Conservation (phyloP, 2,888 invertebrate species). For the Pimpla rufipes region DNA sequence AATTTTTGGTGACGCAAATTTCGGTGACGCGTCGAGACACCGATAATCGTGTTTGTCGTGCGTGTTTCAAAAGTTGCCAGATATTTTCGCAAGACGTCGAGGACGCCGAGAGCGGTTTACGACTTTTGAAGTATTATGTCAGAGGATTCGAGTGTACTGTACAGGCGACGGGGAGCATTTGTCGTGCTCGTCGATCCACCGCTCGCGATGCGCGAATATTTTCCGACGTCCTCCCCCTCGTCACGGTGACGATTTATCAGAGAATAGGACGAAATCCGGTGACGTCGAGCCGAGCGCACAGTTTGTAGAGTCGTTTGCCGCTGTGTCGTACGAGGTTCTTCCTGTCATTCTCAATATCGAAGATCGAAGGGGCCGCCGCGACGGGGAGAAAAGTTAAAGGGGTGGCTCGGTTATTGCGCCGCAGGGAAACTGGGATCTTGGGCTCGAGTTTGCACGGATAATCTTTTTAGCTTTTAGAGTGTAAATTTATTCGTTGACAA, state of each 20-base stretch:
- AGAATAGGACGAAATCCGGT: conserved; percentile 41
- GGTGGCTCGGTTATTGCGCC: background rate
- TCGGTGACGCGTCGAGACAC: conserved; percentile 69
- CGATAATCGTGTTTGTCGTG: conserved; percentile 77
- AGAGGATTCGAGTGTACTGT: conserved; percentile 58
- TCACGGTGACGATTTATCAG: conserved; percentile 44
- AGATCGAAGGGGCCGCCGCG: background rate
- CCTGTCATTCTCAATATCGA: conserved; percentile 17
- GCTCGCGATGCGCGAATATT: conserved; percentile 8
- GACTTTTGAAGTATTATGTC: conserved; percentile 76
- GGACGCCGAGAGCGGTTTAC: conserved; percentile 73
- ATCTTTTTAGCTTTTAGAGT: background rate
- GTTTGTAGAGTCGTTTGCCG: conserved; percentile 50
- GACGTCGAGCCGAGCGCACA: conserved; percentile 27
- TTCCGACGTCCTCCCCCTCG: conserved; percentile 43
- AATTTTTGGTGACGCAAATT: conserved; percentile 14
- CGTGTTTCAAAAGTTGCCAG: conserved; percentile 31
- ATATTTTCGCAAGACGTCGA: conserved; percentile 67
- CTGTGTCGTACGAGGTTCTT: conserved; percentile 27
- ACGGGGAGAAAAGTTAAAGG: background rate
- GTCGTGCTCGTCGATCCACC: conserved; percentile 18
- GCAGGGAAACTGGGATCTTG: background rate
- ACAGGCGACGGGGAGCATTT: conserved; percentile 18
- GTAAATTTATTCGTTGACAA: too few relatives aligned
- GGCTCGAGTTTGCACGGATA: background rate